Evolutionary conservation across 2,888 invertebrate species (phyloP), one percentile per base, ranked within the genome.

Genomic region (Cataglyphis rosenhaueri): DNA sequence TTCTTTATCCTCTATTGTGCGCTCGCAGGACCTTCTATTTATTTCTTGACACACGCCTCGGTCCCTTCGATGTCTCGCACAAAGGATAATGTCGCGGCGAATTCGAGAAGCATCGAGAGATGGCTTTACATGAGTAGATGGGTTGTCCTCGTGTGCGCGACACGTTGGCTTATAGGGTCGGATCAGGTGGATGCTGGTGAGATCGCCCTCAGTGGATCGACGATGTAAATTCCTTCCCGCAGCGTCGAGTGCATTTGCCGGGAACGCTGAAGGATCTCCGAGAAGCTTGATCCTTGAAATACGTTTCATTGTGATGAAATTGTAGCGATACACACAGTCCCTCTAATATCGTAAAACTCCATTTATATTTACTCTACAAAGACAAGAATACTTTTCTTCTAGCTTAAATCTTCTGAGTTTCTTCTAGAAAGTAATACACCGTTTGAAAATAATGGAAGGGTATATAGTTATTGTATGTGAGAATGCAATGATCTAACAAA

Each of bases 1-100:
- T 85, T 68, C 76, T 62, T 55, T 73, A 70, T 68, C 76, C 81
- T 75, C 81, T 75, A 59, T 65, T 59, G 65, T 76, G 32, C 78
- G 41, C 55, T 83, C 71, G 73, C 32, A 71, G 70, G 21, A 61
- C 38, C 44, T 57, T 78, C 82, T 84, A 84, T 85, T 88, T 88
- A 88, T 88, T 85, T 85, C 44, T 18, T 71, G 83, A 55, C 85
- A 82, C 84, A 87, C 75, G 83, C 78, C 75, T 62, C 61, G 74
- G 35, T 59, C 44, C 59, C 29, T 44, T 59, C 70, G 59, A 9
- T 32, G 71, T 21, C 35, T 59, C 71, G 71, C 59, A 71, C 71
- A 79, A 79, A 79, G 78, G 44, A 41, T 59, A 18, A n/a, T 38
- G 25, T 21, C 35, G 25, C 3, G 38, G 59, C 35, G 78, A 79